Evolutionary conservation across 2,113 vertebrate genomes (phyloP).

Genomic region (Orthochromis malagaraziensis): DNA sequence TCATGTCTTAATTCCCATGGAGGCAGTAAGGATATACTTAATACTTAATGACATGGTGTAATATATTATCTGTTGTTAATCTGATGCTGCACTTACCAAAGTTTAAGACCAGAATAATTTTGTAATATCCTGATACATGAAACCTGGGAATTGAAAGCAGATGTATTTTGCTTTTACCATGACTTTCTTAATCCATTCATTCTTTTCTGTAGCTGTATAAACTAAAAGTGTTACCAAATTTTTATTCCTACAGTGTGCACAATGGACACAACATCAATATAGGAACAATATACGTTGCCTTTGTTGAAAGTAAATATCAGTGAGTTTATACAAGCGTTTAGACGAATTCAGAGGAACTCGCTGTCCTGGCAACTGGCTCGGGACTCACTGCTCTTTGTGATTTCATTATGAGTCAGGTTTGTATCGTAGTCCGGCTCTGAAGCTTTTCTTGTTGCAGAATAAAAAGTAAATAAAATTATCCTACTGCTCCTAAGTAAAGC

Average conservation of each 20-base stretch:
- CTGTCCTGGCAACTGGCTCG: background rate
- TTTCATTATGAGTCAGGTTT: background rate
- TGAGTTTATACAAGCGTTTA: background rate
- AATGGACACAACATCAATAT: background rate
- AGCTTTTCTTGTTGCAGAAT: background rate
- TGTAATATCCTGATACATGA: background rate
- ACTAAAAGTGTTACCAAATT: background rate
- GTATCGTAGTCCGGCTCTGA: background rate
- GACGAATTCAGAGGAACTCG: background rate
- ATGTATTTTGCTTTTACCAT: background rate
- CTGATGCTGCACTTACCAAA: background rate
- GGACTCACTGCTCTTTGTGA: background rate
- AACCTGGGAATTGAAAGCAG: background rate
- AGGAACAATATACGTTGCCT: rapidly evolving
- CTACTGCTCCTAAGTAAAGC: background rate
- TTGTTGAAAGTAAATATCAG: background rate
- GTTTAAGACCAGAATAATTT: background rate
- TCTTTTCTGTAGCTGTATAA: background rate
- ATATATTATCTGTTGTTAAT: background rate
- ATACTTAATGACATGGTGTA: background rate
- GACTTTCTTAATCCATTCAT: background rate
- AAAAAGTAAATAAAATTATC: background rate
- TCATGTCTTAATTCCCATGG: background rate
- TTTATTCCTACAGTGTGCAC: background rate
- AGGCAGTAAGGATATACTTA: background rate